Base-by-base conservation (phyloP, 2,888 invertebrate species). In the Ctenicera cuprea region DNA sequence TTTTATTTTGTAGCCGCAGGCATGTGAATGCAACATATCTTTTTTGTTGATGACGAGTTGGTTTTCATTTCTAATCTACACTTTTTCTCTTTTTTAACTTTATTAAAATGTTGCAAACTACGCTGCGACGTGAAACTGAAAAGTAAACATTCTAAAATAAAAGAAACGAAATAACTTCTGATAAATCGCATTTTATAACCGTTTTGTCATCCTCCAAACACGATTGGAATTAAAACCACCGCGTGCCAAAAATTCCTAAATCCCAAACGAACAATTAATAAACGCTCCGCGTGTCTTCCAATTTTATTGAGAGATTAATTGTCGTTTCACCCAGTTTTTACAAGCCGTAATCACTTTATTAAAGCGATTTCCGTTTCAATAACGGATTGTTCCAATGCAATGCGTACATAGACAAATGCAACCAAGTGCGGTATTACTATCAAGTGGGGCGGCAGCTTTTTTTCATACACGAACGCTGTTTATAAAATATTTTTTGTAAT, bases 61-160 rank as follows among this genome's bases (percentile, higher is more conserved):
- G 14, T 59, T 59, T 33, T 11, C 38, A 59, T 59, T 59, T 37
- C 59, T 59, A 59, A 59, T 11, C 2, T 11, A 12, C 22, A 57
- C n/a, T 18, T 33, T 22, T 22, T 22, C 12, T 57, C 16, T 57
- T 37, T 14, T 57, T 57, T 57, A 4, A 12, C 9, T 14, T 54
- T 33, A 33, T 52, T 30, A 30, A 26, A 52, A 52, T 52, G 1
- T 12, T 14, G 1, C 45, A 1, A 7, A 20, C 3, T 22, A 50
- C 20, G 18, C 50, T 22, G 12, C 9, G 18, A 50, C 50, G 12
- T 11, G 12, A 9, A 54, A 54, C 12, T 12, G 54, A 54, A 33
- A 33, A 14, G 54, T 50, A 54, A 54, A 54, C 54, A 54, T 54
- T 33, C 54, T 54, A 50, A 50, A 50, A 22, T 54, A 50, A 50